Evolutionary conservation across 1,140 invertebrate species (phyloP).

Genomic region (Bicyclus anynana): DNA sequence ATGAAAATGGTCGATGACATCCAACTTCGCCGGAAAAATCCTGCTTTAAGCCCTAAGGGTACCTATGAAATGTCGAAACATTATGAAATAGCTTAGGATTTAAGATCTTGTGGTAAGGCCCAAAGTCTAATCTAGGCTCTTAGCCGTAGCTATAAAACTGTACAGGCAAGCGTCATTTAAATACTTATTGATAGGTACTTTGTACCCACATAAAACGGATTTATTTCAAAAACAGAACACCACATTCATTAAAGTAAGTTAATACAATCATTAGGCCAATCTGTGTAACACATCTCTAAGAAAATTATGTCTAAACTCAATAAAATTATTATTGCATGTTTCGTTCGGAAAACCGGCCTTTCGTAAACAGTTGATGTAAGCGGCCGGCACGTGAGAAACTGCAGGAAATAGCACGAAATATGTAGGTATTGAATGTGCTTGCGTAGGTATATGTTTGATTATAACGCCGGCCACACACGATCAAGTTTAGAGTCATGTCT

Average conservation of each 20-base stretch:
- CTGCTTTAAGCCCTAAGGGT: no score
- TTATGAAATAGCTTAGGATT: no score
- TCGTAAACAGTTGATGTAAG: slow-evolving; percentile 25
- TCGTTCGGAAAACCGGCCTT: slow-evolving; percentile 19
- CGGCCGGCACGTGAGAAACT: slow-evolving; percentile 28
- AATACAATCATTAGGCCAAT: slow-evolving; percentile 1
- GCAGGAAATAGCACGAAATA: slow-evolving; percentile 17
- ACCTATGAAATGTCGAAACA: no score
- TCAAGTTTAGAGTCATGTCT: no score
- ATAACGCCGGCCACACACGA: no score
- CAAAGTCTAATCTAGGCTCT: no score
- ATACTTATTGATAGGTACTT: no score
- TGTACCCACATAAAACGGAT: not conserved
- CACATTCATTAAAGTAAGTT: not conserved
- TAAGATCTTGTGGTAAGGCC: no score
- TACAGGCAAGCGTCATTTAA: no score
- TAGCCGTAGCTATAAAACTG: no score
- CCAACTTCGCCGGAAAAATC: no score
- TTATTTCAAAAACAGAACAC: not conserved
- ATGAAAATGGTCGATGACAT: no score
- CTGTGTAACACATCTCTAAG: slow-evolving; percentile 25
- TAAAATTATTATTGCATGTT: slow-evolving; percentile 15
- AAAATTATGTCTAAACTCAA: slow-evolving; percentile 30
- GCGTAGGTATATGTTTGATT: not conserved
- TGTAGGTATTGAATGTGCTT: not conserved